Conservation (phyloP, 1,140 invertebrate species). For the Metopolophium dirhodum region DNA sequence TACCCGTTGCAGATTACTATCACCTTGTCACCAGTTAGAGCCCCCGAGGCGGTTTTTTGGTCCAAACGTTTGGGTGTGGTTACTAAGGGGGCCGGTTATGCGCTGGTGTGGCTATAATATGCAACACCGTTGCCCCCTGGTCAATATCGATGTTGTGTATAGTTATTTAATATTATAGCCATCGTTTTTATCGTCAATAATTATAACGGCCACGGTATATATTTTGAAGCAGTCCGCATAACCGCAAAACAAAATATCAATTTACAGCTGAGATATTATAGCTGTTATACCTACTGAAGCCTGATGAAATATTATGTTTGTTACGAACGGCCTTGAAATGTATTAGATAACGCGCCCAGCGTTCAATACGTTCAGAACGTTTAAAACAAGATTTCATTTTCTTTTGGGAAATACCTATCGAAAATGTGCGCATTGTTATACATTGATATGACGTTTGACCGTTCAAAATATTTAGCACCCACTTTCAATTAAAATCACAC, state of each 20-base stretch:
- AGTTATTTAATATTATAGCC: background rate
- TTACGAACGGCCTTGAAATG: constrained; percentile 5
- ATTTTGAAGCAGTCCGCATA: background rate
- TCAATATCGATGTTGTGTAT: constrained; percentile 16
- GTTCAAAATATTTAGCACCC: background rate
- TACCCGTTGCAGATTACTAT: constrained; percentile 35
- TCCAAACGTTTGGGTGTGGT: constrained; percentile 54
- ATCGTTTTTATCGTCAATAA: constrained; percentile 35
- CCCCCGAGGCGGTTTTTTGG: constrained; percentile 35
- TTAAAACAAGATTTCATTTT: background rate
- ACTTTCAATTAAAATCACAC: background rate
- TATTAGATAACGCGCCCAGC: background rate
- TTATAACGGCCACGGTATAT: background rate
- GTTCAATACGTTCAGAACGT: background rate
- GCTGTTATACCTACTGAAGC: background rate
- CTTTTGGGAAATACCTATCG: background rate
- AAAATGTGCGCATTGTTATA: background rate
- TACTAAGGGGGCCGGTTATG: constrained; percentile 46
- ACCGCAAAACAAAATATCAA: constrained; percentile 22
- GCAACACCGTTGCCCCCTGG: constrained; percentile 32
- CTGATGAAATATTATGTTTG: constrained; percentile 13
- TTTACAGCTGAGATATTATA: background rate
- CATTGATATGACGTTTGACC: background rate
- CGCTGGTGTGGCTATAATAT: constrained; percentile 6
- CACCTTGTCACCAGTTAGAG: constrained; percentile 44